phyloP scores from a whole-genome alignment of 2,888 invertebrate genomes.

The Holacanthella duospinosa region DNA sequence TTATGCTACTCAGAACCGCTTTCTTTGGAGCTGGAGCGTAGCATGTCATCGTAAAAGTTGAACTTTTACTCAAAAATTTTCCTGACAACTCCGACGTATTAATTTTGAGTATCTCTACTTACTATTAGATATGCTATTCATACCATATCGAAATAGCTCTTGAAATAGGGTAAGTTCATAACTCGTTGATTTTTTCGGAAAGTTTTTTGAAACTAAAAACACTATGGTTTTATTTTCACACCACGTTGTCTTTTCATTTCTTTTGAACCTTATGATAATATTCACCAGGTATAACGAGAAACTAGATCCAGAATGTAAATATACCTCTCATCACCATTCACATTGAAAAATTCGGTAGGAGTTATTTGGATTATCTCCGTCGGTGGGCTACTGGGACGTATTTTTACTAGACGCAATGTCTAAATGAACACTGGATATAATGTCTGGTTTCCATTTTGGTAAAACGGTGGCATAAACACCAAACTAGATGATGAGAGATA shows the following conservation, averaged over 20 bases:
- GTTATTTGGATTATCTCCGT: not conserved
- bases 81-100: too few species aligned
- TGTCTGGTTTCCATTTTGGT: not conserved
- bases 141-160: too few species aligned
- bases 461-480: not conserved
- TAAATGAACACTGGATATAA: not conserved
- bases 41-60: too few species aligned
- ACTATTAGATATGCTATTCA: too few species aligned
- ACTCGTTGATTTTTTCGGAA: too few species aligned
- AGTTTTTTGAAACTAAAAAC: not conserved
- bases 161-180: too few species aligned
- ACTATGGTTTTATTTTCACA: not conserved
- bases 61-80: too few species aligned
- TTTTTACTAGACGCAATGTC: not conserved
- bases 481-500: too few species aligned
- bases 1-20: too few species aligned
- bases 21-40: too few species aligned
- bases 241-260: not conserved
- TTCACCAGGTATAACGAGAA: not conserved
- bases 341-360: not conserved
- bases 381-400: not conserved
- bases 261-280: not conserved
- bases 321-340: not conserved
- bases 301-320: not conserved
- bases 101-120: too few species aligned